Base-by-base conservation (phyloP, 2,113 vertebrate genomes). In the Henicopernis longicauda region DNA sequence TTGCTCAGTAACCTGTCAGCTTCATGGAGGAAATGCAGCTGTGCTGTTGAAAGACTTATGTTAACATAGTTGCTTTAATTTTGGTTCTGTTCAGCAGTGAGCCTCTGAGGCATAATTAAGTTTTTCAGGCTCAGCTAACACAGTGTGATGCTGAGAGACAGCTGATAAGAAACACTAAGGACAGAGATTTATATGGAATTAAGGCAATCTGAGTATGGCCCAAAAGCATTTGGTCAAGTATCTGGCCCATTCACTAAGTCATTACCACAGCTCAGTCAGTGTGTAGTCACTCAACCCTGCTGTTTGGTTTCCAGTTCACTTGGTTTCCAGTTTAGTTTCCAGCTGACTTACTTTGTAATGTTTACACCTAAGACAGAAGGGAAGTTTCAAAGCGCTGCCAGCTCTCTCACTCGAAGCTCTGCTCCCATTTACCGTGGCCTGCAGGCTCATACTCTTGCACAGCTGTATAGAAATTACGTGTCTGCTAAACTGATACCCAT, bases 371-470 rank as follows among this genome's bases (percentile, higher is more conserved):
- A 85, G 49, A n/a, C 47, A 59, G 10, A 32, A 44, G 59, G 44
- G 36, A 72, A 29, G 16, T 47, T 57, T 57, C 42, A 65, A 31
- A 73, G 69, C 21, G 3, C 36, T 52, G 57, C 47, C 58, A 54
- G 38, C 32, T 84, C 57, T 84, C 23, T 45, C 1, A 4, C 54
- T 70, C 0, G 2, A 38, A 70, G 54, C 22, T 40, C n/a, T 1
- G 3, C 16, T n/a, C 16, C 50, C 59, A 8, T n/a, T 57, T 63
- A n/a, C 59, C 1, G 0, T 1, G 1, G 20, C 59, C 44, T 44
- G 22, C 17, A 36, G 59, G 17, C 59, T 74, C 14, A 6, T 50
- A 31, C 25, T n/a, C 32, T 78, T 63, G 66, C 7, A 49, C 36
- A 44, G 21, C 63, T 55, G 13, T n/a, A 13, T 27, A 38, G 73